phyloP scores from a whole-genome alignment of 2,113 vertebrate genomes.

The Chaetorhynchus papuensis region DNA sequence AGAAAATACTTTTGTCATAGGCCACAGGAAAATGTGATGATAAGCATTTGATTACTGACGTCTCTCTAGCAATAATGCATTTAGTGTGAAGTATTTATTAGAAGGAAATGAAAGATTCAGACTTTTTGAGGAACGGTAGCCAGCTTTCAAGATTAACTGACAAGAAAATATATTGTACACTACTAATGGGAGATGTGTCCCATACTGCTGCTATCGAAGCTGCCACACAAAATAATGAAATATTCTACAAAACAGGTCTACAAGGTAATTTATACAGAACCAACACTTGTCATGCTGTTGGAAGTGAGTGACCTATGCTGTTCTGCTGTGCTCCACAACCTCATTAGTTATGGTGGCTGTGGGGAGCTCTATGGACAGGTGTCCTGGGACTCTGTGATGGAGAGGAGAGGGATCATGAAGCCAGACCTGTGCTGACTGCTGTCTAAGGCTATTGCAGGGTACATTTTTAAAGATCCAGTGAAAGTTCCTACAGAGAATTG shows the following conservation, averaged over 20 bases:
- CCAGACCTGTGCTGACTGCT: slow-evolving; percentile 48
- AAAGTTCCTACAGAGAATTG: slow-evolving; percentile 23
- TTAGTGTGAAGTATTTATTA: slow-evolving; percentile 62
- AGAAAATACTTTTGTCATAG: slow-evolving; percentile 12
- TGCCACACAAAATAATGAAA: slow-evolving; percentile 61
- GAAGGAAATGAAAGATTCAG: slow-evolving; percentile 57
- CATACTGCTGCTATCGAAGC: slow-evolving; percentile 17
- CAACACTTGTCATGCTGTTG: slow-evolving; percentile 27
- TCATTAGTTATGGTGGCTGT: slow-evolving; percentile 57
- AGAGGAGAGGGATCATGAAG: slow-evolving; percentile 33
- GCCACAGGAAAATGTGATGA: background rate
- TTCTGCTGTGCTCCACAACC: slow-evolving; percentile 19
- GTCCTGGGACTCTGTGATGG: slow-evolving; percentile 50
- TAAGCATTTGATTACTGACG: slow-evolving; percentile 42
- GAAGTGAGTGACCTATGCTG: slow-evolving; percentile 44
- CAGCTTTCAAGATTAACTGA: slow-evolving; percentile 63
- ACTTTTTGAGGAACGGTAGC: slow-evolving; percentile 2
- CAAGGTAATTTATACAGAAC: slow-evolving; percentile 43
- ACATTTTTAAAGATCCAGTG: slow-evolving; percentile 40
- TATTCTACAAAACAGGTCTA: slow-evolving; percentile 55
- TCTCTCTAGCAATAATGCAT: slow-evolving; percentile 11
- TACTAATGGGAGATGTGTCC: slow-evolving; percentile 50
- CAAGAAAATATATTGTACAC: slow-evolving; percentile 60
- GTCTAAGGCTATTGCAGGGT: slow-evolving; percentile 41
- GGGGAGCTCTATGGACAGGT: slow-evolving; percentile 40